Evolutionary conservation across 53 echinoderm and acorn worm species (phyloP).

Genomic region (Patiria pectinifera): DNA sequence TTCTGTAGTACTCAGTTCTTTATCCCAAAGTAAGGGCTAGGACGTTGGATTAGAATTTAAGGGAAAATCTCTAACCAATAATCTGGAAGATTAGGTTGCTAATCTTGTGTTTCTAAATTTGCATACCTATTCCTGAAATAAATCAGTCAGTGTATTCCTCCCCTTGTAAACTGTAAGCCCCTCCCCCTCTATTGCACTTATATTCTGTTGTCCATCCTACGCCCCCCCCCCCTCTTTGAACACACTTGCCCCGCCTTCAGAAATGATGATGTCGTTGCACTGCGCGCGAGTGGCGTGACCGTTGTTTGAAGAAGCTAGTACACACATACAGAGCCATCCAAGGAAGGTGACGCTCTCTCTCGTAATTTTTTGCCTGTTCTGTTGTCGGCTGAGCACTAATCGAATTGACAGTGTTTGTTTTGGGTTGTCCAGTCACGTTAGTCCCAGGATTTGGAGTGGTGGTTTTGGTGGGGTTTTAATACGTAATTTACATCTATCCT

Average conservation of each 20-base stretch:
- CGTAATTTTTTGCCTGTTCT: background rate
- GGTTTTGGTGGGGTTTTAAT: background rate
- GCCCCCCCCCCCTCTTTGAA: too few relatives aligned
- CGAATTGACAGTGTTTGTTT: slow-evolving; percentile 18
- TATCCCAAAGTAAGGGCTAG: too few relatives aligned
- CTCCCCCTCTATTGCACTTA: background rate
- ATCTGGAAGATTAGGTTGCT: too few relatives aligned
- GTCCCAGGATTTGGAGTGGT: background rate
- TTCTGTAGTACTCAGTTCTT: too few relatives aligned
- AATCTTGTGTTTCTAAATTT: too few relatives aligned
- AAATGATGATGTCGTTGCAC: slow-evolving; percentile 2
- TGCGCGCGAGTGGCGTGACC: background rate
- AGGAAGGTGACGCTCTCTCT: background rate
- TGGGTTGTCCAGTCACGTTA: background rate
- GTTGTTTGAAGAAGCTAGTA: background rate
- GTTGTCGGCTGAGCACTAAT: background rate
- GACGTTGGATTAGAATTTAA: too few relatives aligned
- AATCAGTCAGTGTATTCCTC: background rate
- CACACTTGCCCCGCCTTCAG: background rate
- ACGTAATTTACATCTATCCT: too few relatives aligned
- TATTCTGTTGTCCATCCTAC: background rate
- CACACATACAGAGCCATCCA: background rate
- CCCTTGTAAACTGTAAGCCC: background rate
- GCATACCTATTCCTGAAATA: too few relatives aligned
- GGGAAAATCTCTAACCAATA: too few relatives aligned